Evolutionary conservation across 1,140 invertebrate species (phyloP), one percentile per base, ranked within the genome.

Genomic region (Euschistus heros): DNA sequence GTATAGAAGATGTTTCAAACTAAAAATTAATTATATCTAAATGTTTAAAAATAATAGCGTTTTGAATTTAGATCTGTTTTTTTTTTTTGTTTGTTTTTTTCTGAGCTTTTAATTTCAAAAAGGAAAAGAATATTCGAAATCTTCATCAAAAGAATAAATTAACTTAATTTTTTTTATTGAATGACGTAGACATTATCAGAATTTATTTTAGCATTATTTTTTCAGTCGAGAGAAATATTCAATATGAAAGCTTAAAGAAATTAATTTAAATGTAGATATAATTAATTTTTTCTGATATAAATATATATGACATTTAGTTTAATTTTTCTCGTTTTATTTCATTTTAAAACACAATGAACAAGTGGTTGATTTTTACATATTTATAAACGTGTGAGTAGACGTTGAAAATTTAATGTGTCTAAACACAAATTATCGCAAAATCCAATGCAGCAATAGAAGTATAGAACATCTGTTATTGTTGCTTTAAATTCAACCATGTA

Each of bases 381-480:
- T 26, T 22, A 54, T 26, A 54, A 54, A 22, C 24, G 18, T 22
- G 24, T 54, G 44, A 13, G 24, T 26, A 54, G 50, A 7, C 18
- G 18, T 54, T 26, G 50, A 54, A 20, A 17, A 15, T 54, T 54
- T 54, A 54, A 22, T 26, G n/a, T 22, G 18, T 54, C 18, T 54
- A 22, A 26, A 4, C 18, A 54, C 24, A 54, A 54, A 20, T 22
- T 22, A 10, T 22, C 50, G 18, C 13, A 20, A 20, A 54, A 54
- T 20, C 55, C 17, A 27, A 22, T 59, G 30, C 55, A 59, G 30
- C 55, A 59, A 33, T 59, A 27, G 22, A 24, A 59, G 10, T 50
- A 22, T 50, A 50, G n/a, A 50, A 50, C 47, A 50, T 50, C 22
- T n/a, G 22, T 50, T 50, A 50, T 50, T 50, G 47, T 50, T 50